These are phyloP conservation scores for Magallana angulata DNA, from an alignment of 1,140 invertebrate genomes.

Conservation along the genomic window DNA sequence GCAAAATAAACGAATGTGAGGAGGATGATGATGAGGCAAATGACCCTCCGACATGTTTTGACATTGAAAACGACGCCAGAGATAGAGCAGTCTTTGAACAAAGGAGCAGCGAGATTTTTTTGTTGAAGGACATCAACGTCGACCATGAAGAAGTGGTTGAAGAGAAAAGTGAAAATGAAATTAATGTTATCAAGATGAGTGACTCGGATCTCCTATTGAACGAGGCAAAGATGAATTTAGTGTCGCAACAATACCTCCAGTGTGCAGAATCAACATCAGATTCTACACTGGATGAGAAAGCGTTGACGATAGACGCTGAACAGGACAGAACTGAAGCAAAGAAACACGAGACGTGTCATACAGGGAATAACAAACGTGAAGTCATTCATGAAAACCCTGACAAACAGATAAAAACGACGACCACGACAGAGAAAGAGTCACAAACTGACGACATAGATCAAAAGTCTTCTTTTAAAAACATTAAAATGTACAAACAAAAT, in stretches of 20 bases:
- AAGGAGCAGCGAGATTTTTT: background rate
- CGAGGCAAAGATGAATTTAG: background rate
- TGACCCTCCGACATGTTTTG: too few species aligned
- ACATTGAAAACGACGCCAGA: background rate
- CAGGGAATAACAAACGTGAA: background rate
- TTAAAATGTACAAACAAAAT: too few species aligned
- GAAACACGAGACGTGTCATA: background rate
- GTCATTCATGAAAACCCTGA: background rate
- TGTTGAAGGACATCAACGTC: background rate
- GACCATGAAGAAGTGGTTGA: constrained; percentile 19
- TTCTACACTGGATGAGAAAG: background rate
- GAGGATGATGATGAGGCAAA: too few species aligned
- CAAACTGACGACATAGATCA: background rate
- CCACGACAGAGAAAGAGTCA: background rate
- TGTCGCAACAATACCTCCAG: background rate
- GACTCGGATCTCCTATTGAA: background rate
- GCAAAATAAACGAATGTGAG: too few species aligned
- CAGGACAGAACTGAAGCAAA: background rate
- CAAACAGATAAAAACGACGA: background rate
- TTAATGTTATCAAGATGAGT: background rate
- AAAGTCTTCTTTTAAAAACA: too few species aligned
- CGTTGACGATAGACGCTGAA: background rate
- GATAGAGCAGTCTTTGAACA: background rate
- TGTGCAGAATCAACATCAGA: background rate
- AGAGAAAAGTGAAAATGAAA: background rate